Base-by-base conservation (phyloP, 1,140 invertebrate genomes). In the Heliothis virescens region DNA sequence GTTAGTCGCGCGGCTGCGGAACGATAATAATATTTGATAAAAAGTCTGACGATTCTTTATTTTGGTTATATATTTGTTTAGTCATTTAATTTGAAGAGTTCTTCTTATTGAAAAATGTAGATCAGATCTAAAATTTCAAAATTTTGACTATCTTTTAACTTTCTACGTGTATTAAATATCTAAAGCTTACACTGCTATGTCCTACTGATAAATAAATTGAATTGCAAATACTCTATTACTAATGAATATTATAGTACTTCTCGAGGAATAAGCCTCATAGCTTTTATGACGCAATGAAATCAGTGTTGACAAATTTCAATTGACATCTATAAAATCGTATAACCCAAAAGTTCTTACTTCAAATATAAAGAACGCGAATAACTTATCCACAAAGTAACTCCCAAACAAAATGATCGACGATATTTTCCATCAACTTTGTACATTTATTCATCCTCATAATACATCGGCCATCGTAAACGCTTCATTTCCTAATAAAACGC, bases 401-500 rank as follows among this genome's bases (percentile, higher is more conserved):
- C 29, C 73, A 62, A 75, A 63, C 73, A 75, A 75, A 75, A 50
- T 75, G 57, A 75, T 62, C 73, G 26, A 62, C 73, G 57, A 50
- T 62, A 59, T 15, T 75, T 75, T 62, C 21, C 73, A 10, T 75
- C 59, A 75, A 75, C 73, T 62, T 62, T 62, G 75, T 69, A 67
- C 75, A 78, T 78, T 78, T 72, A 72, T 55, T 65, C 47, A 69
- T 21, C 9, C 47, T 52, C 59, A 52, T 16, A 41, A 86, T 82
- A 86, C 82, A 82, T 80, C 80, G 83, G 78, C 73, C 50, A 62
- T 86, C 86, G 85, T 92, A 92, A 92, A 90, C 81, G 79, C 85
- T 90, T 91, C 86, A 88, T 89, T 87, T 80, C 85, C 84, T 85
- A 92, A 91, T 92, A 92, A 92, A 92, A 92, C 80, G 86, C 89